A percentile compares a stretch with the other conserved stretches of the same genome.
phyloP scores from a whole-genome alignment of 2,113 vertebrate species.

The Caranx ignobilis region DNA sequence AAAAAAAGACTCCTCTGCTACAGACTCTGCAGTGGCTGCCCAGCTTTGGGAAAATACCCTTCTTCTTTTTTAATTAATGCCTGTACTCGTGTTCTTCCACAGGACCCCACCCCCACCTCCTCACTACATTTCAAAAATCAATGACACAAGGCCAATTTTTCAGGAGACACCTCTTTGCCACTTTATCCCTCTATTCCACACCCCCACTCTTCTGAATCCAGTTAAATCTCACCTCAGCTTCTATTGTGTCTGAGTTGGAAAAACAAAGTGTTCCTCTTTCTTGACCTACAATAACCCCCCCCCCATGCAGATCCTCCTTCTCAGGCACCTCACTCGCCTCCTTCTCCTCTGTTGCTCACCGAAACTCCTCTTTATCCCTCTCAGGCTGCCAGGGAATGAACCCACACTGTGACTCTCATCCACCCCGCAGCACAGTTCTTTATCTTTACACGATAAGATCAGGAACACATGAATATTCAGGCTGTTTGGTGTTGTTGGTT shows the following conservation, averaged over 20 bases:
- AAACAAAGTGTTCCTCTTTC: constrained; percentile 2
- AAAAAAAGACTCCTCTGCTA: constrained; percentile 4
- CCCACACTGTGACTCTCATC: not conserved
- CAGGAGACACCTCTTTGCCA: not conserved
- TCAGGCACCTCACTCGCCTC: not conserved
- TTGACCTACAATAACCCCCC: constrained; percentile 24
- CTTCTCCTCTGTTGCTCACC: not conserved
- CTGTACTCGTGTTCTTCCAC: not conserved
- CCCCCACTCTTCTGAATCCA: not conserved
- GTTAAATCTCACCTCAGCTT: not conserved
- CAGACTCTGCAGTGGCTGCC: constrained; percentile 65
- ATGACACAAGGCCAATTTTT: not conserved
- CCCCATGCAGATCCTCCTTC: constrained; percentile 9
- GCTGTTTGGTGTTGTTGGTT: not conserved
- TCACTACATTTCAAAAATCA: too few relatives aligned
- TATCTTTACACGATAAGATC: constrained; percentile 12
- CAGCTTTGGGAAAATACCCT: constrained; percentile 63
- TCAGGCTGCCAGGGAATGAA: constrained; percentile 3
- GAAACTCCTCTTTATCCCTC: constrained; percentile 2
- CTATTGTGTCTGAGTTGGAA: constrained; percentile 1
- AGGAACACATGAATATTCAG: constrained; percentile 20
- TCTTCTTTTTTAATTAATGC: not conserved
- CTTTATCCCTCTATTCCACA: not conserved
- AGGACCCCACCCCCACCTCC: not conserved
- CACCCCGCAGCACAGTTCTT: constrained; percentile 19